phyloP scores from a whole-genome alignment of 2,797 vertebrate genomes.

The Myotis vivesi region DNA sequence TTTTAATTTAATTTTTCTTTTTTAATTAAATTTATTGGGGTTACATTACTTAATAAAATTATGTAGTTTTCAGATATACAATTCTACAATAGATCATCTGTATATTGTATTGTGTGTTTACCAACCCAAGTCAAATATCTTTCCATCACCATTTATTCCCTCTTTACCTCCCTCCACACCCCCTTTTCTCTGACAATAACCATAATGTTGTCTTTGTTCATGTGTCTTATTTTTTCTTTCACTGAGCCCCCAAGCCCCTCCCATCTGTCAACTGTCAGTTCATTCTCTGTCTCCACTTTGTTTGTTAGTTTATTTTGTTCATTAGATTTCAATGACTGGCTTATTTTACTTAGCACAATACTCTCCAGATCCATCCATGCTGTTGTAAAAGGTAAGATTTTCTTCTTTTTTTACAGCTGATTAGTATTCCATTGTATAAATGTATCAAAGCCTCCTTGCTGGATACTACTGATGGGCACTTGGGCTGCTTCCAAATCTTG shows the following conservation, averaged over 20 bases:
- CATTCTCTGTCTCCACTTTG: background rate
- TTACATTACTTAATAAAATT: background rate
- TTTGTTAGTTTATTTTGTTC: background rate
- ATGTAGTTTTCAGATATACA: background rate
- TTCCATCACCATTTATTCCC: background rate
- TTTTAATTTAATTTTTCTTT: background rate
- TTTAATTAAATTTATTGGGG: background rate
- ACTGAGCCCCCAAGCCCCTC: background rate
- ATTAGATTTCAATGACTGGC: background rate
- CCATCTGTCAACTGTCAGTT: background rate
- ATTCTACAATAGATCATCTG: background rate
- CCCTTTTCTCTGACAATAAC: background rate
- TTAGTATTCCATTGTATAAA: background rate
- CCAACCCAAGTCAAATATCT: background rate
- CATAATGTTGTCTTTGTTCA: background rate
- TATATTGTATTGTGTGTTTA: background rate
- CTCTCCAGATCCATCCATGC: background rate
- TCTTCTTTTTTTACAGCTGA: background rate
- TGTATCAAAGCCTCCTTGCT: background rate
- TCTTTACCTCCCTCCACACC: background rate
- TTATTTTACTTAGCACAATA: background rate
- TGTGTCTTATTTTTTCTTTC: background rate
- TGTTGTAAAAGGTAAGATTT: background rate
- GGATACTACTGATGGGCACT: background rate
- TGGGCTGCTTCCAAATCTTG: background rate